These are phyloP conservation scores for Dicyrtoma fusca DNA, from an alignment of 2,888 invertebrate genomes.

Conservation along the genomic window DNA sequence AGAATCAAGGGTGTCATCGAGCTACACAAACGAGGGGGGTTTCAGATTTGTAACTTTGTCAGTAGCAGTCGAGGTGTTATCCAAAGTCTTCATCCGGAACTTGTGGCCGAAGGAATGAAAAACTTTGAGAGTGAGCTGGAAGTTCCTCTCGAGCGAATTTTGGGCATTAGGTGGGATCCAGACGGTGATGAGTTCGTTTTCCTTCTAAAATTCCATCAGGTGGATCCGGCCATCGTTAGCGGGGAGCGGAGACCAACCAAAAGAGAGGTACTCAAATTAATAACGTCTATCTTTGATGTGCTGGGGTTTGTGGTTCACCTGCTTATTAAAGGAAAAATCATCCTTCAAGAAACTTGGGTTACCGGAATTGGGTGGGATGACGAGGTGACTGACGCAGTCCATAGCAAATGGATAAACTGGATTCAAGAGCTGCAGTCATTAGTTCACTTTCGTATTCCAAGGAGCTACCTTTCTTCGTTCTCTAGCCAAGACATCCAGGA, in stretches of 20 bases:
- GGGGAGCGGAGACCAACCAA: slow-evolving; percentile 50
- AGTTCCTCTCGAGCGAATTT: slow-evolving; percentile 1
- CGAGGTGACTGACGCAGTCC: slow-evolving; percentile 1
- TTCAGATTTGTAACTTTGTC: neutral
- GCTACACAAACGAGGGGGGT: neutral
- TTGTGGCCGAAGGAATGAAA: too few relatives aligned
- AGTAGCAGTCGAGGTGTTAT: neutral
- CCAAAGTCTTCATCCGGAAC: neutral
- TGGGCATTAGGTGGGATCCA: slow-evolving; percentile 39
- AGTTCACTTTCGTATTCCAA: neutral
- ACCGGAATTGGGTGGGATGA: slow-evolving; percentile 56
- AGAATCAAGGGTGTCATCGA: too few relatives aligned
- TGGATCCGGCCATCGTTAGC: neutral
- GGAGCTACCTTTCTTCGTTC: slow-evolving; percentile 15
- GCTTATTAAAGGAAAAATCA: slow-evolving; percentile 52
- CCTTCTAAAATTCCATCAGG: slow-evolving; percentile 14
- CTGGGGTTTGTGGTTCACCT: slow-evolving; percentile 53
- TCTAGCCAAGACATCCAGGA: neutral
- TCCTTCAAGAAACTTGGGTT: slow-evolving; percentile 57
- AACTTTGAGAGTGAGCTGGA: neutral
- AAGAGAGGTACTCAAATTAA: slow-evolving; percentile 45
- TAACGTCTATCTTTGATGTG: slow-evolving; percentile 57
- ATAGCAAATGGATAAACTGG: neutral
- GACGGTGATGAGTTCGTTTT: slow-evolving; percentile 34
- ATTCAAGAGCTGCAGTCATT: neutral